Evolutionary conservation across 2,797 vertebrate genomes (phyloP).

Genomic region (Mionectes olivaceus): DNA sequence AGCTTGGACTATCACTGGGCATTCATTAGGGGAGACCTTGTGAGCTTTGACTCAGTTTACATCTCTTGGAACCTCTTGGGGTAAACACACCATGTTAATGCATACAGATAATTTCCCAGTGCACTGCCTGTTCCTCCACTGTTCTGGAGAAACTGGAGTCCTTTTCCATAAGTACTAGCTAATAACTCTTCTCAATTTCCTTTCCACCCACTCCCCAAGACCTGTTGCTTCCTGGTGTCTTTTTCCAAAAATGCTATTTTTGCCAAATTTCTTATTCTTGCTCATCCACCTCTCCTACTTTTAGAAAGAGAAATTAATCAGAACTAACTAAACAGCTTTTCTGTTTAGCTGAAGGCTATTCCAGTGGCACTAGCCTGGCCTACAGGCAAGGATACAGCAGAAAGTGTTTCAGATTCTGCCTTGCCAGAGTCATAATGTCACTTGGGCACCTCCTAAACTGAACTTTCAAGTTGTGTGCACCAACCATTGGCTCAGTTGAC

Average conservation of each 20-base stretch:
- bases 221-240: neutral
- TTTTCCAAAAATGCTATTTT: neutral
- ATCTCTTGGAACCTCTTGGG: neutral
- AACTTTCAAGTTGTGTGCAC: neutral
- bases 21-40: neutral
- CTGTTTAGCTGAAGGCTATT: neutral
- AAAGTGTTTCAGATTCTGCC: neutral
- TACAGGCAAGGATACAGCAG: neutral
- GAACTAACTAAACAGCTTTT: neutral
- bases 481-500: neutral
- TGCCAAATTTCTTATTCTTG: neutral
- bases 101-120: neutral
- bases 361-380: neutral
- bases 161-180: neutral
- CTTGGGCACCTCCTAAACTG: neutral
- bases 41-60: neutral
- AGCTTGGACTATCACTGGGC: neutral
- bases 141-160: neutral
- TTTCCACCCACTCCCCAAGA: neutral
- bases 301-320: neutral
- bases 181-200: neutral
- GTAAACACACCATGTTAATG: accelerated
- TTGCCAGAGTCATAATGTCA: neutral
- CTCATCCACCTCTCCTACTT: neutral
- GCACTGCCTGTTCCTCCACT: neutral